Conservation (phyloP, 2,113 vertebrate genomes). For the Hucho hucho region DNA sequence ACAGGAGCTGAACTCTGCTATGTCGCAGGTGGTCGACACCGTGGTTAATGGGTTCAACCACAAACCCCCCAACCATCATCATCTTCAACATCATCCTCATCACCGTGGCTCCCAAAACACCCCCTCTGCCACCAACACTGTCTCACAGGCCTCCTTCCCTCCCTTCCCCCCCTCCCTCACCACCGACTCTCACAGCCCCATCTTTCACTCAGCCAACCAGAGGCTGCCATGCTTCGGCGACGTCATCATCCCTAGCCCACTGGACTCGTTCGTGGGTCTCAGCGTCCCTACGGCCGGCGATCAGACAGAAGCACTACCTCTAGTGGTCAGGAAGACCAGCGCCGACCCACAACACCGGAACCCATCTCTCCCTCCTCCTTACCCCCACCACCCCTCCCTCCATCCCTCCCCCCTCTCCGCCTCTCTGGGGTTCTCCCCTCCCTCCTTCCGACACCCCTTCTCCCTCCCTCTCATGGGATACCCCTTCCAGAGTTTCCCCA, state of each 20-base stretch:
- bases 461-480: constrained; percentile 96
- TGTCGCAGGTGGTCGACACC: constrained; percentile 97
- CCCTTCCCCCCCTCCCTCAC: constrained; percentile 62
- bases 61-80: constrained; percentile 80
- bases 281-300: constrained; percentile 82
- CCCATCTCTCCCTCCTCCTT: constrained; percentile 73
- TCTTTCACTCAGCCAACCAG: constrained; percentile 91
- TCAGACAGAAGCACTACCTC: constrained; percentile 95
- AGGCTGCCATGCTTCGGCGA: constrained; percentile 97
- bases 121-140: constrained; percentile 79
- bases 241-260: constrained; percentile 91
- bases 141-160: constrained; percentile 73
- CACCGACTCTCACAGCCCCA: constrained; percentile 79
- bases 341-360: constrained; percentile 72
- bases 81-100: constrained; percentile 76
- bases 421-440: constrained; percentile 87
- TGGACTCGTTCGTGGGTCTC: constrained; percentile 84
- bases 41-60: constrained; percentile 98
- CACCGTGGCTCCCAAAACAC: constrained; percentile 51
- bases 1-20: constrained; percentile 96
- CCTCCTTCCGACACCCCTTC: constrained; percentile 95
- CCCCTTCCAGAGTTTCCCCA: constrained; percentile 89
- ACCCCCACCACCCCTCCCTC: constrained; percentile 85
- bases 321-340: constrained; percentile 94
- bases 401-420: constrained; percentile 91